These are phyloP conservation scores for Darevskia mixta DNA, from an alignment of 2,797 vertebrate genomes.

Conservation along the genomic window DNA sequence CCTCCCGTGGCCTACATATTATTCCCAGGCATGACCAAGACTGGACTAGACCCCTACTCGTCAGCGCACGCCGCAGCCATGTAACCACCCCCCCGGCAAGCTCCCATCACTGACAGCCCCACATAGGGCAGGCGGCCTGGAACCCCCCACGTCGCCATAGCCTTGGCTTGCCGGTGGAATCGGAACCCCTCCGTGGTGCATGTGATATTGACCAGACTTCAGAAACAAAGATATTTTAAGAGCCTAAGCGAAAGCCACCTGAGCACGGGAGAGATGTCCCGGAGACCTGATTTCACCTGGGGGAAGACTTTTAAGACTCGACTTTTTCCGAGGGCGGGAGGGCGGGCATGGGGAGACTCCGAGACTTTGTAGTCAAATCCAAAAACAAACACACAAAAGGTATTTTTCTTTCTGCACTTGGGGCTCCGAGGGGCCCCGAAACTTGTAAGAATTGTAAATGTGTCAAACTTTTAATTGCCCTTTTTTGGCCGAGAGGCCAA, in stretches of 20 bases:
- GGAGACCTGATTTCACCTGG: conserved; percentile 45
- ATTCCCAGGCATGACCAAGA: conserved; percentile 99
- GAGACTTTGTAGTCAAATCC: conserved; percentile 68
- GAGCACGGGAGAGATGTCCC: conserved; percentile 61
- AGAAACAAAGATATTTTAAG: conserved; percentile 57
- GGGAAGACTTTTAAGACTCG: conserved; percentile 55
- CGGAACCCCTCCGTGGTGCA: conserved; percentile 85
- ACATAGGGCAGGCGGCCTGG: conserved; percentile 4
- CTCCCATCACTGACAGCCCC: neutral
- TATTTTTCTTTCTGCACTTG: conserved; percentile 73
- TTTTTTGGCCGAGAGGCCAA: conserved; percentile 71
- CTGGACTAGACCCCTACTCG: conserved; percentile 97
- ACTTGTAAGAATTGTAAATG: conserved; percentile 94
- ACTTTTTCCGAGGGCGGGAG: neutral
- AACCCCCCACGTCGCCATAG: neutral
- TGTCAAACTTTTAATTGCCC: conserved; percentile 87
- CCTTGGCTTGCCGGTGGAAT: conserved; percentile 76
- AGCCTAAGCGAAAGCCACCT: conserved; percentile 62
- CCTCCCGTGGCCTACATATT: conserved; percentile 99
- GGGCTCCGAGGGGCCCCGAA: conserved; percentile 81
- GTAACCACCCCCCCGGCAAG: conserved; percentile 84
- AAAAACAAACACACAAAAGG: conserved; percentile 51
- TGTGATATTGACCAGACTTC: conserved; percentile 83
- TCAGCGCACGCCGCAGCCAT: conserved; percentile 96
- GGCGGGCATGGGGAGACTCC: conserved; percentile 6